Base-by-base conservation (phyloP, 2,113 vertebrate genomes). In the Protobothrops flavoviridis region DNA sequence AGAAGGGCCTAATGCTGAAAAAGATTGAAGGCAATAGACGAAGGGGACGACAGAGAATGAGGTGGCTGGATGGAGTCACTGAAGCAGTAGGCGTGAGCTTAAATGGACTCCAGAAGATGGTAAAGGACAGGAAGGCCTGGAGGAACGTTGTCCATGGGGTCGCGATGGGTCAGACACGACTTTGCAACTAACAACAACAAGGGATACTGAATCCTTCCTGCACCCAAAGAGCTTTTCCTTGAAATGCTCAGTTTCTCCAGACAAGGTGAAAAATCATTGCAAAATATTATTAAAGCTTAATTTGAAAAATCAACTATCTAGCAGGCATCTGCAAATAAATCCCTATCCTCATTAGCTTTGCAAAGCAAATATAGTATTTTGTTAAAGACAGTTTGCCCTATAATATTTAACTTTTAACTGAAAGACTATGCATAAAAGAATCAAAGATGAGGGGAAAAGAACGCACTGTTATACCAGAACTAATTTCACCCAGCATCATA, bases 361-460 rank as follows among this genome's bases (percentile, higher is more conserved):
- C 94, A 94, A 94, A 96, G 95, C 93, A 94, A 94, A 81, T n/a
- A 81, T 39, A 81, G 64, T 33, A 17, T 33, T 39, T 74, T 74
- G 5, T 33, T 55, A 17, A 74, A 39, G 5, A 39, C 33, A 21
- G 69, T 81, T 39, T 81, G 69, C 33, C 69, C 33, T 6, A 20
- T 81, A 81, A 39, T 39, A 81, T 81, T 81, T 81, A 81, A 81
- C n/a, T 81, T 81, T 39, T 39, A 39, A 39, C 69, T 81, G 21
- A 39, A 81, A 81, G 5, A 20, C 33, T 39, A 7, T 39, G 1
- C 39, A 81, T 81, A 81, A 81, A 81, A 43, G 17, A 81, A 81
- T 81, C 15, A 39, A 81, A 81, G 39, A 81, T 81, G 33, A 39
- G 15, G n/a, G n/a, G n/a, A 20, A 81, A 81, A 81, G 74, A 21